Base-by-base conservation (phyloP, 37 sponge, comb jelly and placozoan genomes). In the Ianthella basta region DNA sequence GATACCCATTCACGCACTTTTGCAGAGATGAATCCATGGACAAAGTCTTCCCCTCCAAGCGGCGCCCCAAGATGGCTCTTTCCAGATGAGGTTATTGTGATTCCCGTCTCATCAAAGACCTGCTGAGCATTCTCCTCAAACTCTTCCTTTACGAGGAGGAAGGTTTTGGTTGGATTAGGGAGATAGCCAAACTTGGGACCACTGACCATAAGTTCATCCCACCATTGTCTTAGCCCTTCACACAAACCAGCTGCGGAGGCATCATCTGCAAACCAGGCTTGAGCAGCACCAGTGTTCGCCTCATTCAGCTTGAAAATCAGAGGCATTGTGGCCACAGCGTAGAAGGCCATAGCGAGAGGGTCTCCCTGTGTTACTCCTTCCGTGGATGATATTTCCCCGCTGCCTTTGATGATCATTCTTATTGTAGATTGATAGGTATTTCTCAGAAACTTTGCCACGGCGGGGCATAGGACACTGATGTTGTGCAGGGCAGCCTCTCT, bases 341-440 rank as follows among this genome's bases (percentile, higher is more conserved):
- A 87, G 80, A 87, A 78, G 59, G 88, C 82, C 88, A 73, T 87
- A 20, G 88, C 82, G 29, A 81, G 63, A 20, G 82, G 82, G 25
- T 81, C 83, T 10, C 86, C 80, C 44, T 86, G 86, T 16, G 80
- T 86, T 16, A 80, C 80, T 29, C 86, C 86, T 66, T 79, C 88
- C 38, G 30, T 73, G 12, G 88, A 87, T 21, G 72, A 30, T 23
- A 87, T 60, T 59, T 41, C 38, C 41, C 53, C 82, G 15, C 77
- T 80, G 60, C 60, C 88, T 14, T 44, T 2, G 10, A 84, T 55
- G 13, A 59, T 25, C 21, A 70, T 15, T 36, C 18, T 84, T 38
- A 81, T 60, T 18, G 66, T 30, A 6, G 30, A 33, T 40, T 39
- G 55, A 34, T 86, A 86, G 29, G 86, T 79, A 41, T 86, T 86